Conservation (phyloP, 2,888 invertebrate species). For the Lagria hirta region DNA sequence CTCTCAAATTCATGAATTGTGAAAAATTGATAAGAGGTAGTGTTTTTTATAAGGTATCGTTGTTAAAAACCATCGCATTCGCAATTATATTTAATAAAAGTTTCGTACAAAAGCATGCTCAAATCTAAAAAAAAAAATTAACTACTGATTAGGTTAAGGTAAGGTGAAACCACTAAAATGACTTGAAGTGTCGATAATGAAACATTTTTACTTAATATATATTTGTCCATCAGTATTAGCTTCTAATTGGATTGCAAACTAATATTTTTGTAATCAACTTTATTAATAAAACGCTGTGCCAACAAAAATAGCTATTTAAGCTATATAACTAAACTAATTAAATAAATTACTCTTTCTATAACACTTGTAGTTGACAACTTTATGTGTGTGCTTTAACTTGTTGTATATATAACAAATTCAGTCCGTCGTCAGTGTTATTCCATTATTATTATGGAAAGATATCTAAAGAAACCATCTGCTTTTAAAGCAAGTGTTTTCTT, state of each 20-base stretch:
- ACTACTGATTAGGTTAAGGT: conserved; percentile 28
- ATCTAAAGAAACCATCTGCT: conserved; percentile 17
- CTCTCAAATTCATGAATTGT: conserved; percentile 1
- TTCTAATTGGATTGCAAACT: conserved; percentile 47
- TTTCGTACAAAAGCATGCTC: conserved; percentile 30
- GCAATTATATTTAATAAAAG: conserved; percentile 14
- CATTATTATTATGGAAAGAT: conserved; percentile 14
- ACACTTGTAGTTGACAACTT: conserved; percentile 31
- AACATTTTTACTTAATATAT: conserved; percentile 37
- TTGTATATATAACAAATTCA: conserved; percentile 31
- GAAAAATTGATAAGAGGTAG: conserved; percentile 11
- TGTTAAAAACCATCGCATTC: too few species aligned
- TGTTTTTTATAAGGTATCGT: too few species aligned
- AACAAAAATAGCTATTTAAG: conserved; percentile 34
- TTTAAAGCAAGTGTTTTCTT: conserved; percentile 14
- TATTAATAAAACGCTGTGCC: conserved; percentile 46
- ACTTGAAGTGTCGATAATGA: conserved; percentile 18
- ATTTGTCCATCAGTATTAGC: conserved; percentile 47
- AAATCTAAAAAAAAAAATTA: conserved; percentile 24
- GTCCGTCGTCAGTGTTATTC: conserved; percentile 23
- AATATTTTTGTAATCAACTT: conserved; percentile 51
- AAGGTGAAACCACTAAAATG: conserved; percentile 16
- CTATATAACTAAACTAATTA: conserved; percentile 17
- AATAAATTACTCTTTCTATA: conserved; percentile 25
- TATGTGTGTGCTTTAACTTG: conserved; percentile 37